Percentiles rank a stretch among this genome's conserved stretches.
Evolutionary conservation across 1,140 invertebrate genomes (phyloP).

Genomic region (Drosophila littoralis): DNA sequence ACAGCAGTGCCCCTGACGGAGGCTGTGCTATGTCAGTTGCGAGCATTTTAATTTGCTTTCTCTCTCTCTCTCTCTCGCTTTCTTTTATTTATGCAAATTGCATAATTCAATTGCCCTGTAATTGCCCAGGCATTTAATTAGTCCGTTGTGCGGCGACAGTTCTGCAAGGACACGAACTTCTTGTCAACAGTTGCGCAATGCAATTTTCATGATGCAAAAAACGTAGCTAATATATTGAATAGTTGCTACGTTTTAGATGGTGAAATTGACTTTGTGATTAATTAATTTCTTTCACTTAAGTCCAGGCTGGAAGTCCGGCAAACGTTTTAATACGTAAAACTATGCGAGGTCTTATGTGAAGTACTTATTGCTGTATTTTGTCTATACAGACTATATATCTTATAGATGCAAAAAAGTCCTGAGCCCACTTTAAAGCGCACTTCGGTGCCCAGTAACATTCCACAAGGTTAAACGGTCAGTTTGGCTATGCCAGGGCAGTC

Average conservation of each 20-base stretch:
- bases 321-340: too few species aligned
- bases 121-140: constrained; percentile 23
- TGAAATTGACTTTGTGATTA: too few species aligned
- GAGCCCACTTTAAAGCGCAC: not conserved
- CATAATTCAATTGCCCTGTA: constrained; percentile 34
- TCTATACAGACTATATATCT: too few species aligned
- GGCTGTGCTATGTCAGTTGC: not conserved
- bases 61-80: not conserved
- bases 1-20: constrained; percentile 29
- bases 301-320: too few species aligned
- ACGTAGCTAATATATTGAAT: too few species aligned
- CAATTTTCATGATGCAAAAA: too few species aligned
- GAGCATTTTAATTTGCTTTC: constrained; percentile 17
- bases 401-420: too few species aligned
- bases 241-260: too few species aligned
- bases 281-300: too few species aligned
- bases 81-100: constrained; percentile 33
- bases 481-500: not conserved
- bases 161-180: not conserved
- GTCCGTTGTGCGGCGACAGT: not conserved
- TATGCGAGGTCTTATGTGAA: too few species aligned
- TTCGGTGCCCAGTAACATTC: not conserved
- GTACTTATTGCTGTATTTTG: too few species aligned
- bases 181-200: not conserved
- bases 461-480: not conserved